Base-by-base conservation (phyloP, 37 sponge, comb jelly and placozoan species). In the Diacarnus erythraeanus region DNA sequence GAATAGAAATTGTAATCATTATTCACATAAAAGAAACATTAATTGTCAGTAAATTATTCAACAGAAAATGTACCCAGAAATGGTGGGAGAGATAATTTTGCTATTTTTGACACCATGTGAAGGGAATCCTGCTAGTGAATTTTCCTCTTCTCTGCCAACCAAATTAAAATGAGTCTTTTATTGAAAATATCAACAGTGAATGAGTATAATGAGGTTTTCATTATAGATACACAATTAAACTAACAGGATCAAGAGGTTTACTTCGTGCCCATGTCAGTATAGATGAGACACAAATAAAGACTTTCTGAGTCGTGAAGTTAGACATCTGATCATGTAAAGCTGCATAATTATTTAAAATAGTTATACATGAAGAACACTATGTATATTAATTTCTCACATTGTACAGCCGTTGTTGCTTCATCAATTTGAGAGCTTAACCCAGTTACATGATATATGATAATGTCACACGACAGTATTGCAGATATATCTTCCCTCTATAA, bases 261-360 rank as follows among this genome's bases (percentile, higher is more conserved):
- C 89, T 98, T 65, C 87, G 90, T 39, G 96, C 92, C 99, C 99
- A 98, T 0, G 96, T 93, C 58, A 98, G 71, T 3, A 89, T 73
- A 61, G 87, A 88, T 22, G 99, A 98, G 17, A 95, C 47, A 81
- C 89, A 91, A 40, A 98, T 83, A 79, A 98, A 98, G 5, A 92
- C 89, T 57, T 95, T 98, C 60, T 77, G 85, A 10, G 69, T 66
- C 34, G 69, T 42, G 80, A 95, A 89, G 38, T 40, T 47, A n/a
- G 84, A 68, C 56, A 98, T 42, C 42, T 88, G 75, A 1, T 91
- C 83, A 75, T 95, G 99, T 23, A 98, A 76, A 40, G 83, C 94
- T 96, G 83, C 38, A 82, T 36, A 38, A 2, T 41, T 25, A 54
- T 54, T 20, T 54, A 17, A 54, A 54, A 54, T 54, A 54, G 17